Evolutionary conservation across 2,113 vertebrate species (phyloP), one percentile per base, ranked within the genome.

Genomic region (Chrysemys picta): DNA sequence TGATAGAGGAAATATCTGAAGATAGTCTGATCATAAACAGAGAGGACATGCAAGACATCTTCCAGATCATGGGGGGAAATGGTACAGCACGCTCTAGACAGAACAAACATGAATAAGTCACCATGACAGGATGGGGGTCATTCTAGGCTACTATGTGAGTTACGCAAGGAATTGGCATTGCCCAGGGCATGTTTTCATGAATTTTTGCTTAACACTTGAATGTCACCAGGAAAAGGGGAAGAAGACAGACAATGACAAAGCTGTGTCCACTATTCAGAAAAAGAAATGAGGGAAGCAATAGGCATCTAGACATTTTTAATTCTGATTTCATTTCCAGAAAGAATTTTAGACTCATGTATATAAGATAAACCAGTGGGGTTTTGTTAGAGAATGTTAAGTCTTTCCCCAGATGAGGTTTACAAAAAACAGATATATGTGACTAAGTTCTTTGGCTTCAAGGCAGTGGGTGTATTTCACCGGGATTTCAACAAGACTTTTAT

Each of bases 91-190:
- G 54, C 88, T 45, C 76, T 82, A 86, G 94, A 93, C 95, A 97
- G 96, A 95, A 89, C 86, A 97, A 97, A 97, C 93, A 97, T 85
- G 83, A n/a, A 31, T 75, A 86, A 95, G 91, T 59, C 89, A 89
- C 91, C 83, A 86, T 54, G 88, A 93, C 72, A 31, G 82, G 82
- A 94, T 29, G 84, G 53, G 69, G 97, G 94, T 97, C 94, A 96
- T 97, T 93, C 92, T 89, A 96, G 97, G 96, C 94, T 95, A 90
- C 86, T 84, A 1, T 57, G 38, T 0, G 80, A 78, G 81, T 90
- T 95, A 92, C 86, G 90, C 85, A 93, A 93, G 82, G 92, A 95
- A 57, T 31, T 2, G 6, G 45, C 19, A 2, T 13, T 87, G 94
- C 88, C 84, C 76, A 90, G 54, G 1, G 0, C 22, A 2, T 1